Base-by-base conservation (phyloP, 53 echinoderm and acorn worm genomes). In the Echinarachnius parma region DNA sequence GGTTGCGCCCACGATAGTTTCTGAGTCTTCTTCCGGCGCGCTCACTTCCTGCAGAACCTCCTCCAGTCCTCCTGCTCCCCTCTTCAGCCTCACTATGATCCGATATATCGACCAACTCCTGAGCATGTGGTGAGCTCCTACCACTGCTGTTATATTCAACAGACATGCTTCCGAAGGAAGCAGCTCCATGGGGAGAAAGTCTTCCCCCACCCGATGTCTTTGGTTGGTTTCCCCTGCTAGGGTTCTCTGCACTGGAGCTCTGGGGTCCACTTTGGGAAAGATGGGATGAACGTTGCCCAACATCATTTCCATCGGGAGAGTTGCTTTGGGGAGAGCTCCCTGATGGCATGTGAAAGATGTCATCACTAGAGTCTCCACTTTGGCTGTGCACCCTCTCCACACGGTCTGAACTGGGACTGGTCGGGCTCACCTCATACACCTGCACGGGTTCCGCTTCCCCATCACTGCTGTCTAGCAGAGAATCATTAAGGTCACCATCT, bases 381-480 rank as follows among this genome's bases (percentile, higher is more conserved):
- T 7, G 14, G 42, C 42, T 42, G 42, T 9, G 8, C 14, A 42
- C 42, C 42, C 14, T 42, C 14, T 42, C 42, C 8, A 42, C n/a
- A 2, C 29, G 48, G 1, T 66, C 66, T 4, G 48, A 31, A 16
- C 23, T 13, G 1, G 70, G 70, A 23, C 70, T 69, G 24, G 70
- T 69, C 24, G 70, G 70, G 34, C 70, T 69, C 11, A 69, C 70
- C 37, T 69, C 70, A 34, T 69, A 69, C 23, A 69, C 70, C 24
- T 69, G 70, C 3, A 69, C 70, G 34, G 70, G 70, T 21, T 69
- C 70, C 15, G 53, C 50, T 7, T 69, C 35, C 0, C 23, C 53
- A 34, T 69, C 70, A 22, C 70, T 69, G 53, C 70, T 69, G 53
- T 69, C 70, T 8, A 69, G 70, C 70, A 69, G 34, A 11, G 70